A percentile compares a stretch with the other conserved stretches of the same genome.
These are phyloP conservation scores for Drosophila nigrodunni DNA, from an alignment of 1,140 invertebrate genomes.

Conservation along the genomic window DNA sequence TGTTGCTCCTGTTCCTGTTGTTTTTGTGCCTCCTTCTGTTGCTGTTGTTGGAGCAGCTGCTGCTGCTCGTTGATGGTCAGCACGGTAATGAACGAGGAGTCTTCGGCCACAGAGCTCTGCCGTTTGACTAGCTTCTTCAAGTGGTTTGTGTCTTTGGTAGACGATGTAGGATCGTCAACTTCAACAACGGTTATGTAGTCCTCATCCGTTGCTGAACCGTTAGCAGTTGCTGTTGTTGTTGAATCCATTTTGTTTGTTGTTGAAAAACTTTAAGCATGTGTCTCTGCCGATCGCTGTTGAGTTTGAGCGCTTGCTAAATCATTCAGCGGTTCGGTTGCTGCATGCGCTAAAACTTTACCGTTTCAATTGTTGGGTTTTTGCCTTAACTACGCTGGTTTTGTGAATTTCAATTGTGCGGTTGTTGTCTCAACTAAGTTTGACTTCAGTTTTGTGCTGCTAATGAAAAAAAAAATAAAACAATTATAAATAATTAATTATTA, in stretches of 20 bases:
- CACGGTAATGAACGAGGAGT: constrained; percentile 81
- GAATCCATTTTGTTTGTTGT: constrained; percentile 44
- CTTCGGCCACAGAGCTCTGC: constrained; percentile 78
- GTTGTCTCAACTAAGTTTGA: constrained; percentile 28
- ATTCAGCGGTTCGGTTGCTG: neutral
- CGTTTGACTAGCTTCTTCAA: constrained; percentile 84
- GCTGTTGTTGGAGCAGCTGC: constrained; percentile 61
- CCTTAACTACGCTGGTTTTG: constrained; percentile 24
- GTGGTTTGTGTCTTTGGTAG: constrained; percentile 75
- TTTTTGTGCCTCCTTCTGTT: constrained; percentile 25
- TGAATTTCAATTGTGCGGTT: constrained; percentile 41
- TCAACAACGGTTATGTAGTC: constrained; percentile 90
- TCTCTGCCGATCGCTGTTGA: constrained; percentile 21
- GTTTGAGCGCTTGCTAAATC: constrained; percentile 17
- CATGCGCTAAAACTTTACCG: constrained; percentile 12
- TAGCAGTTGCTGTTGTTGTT: constrained; percentile 33
- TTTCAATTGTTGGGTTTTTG: constrained; percentile 10
- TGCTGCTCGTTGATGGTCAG: constrained; percentile 77
- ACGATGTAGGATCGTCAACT: constrained; percentile 86
- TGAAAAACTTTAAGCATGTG: constrained; percentile 33
- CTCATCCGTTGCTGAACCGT: constrained; percentile 50
- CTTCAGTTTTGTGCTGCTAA: constrained; percentile 26
- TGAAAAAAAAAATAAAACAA: neutral
- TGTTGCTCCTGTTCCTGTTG: neutral
- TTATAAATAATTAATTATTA: constrained; percentile 8